Base-by-base conservation (phyloP, 2,797 vertebrate genomes). In the Rhabdomys pumilio region DNA sequence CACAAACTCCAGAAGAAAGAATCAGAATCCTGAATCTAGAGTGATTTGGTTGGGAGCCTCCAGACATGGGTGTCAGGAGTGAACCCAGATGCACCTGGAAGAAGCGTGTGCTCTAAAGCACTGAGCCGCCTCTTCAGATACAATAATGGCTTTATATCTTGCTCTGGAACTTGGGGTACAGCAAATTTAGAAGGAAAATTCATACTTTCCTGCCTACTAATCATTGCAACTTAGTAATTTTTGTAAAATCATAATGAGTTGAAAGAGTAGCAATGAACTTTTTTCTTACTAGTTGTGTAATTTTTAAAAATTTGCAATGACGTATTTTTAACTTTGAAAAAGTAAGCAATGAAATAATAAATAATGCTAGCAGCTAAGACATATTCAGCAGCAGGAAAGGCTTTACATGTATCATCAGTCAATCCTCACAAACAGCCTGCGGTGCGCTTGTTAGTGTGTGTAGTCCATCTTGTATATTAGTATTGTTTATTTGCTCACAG, bases 261-360 rank as follows among this genome's bases (percentile, higher is more conserved):
- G 10, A 29, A 90, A 50, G 26, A 95, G 38, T 29, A 81, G 38
- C 67, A 90, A 47, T 80, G 65, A 55, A 77, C 4, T n/a, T 57
- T 83, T 83, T 96, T 59, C 89, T 61, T 90, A 59, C 2, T 80
- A 95, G 29, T 81, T 94, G 29, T 38, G 0, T 85, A 57, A 92
- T 80, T 89, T 92, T 89, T 34, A 31, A 31, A 86, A 61, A 50
- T 81, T 44, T 91, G 20, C 12, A 93, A 91, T 82, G 15, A n/a
- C 50, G 72, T 50, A 91, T 69, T 93, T 79, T 96, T 94, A 93
- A 94, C 63, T 91, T 91, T 83, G 84, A 89, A 97, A 96, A 81
- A 79, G 57, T 31, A 5, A 96, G 76, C 61, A 61, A 61, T 10
- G 1, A 63, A 93, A 96, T 92, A 84, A 50, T 26, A 89, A 96